These are phyloP conservation scores for Mionectes macconnelli DNA, from an alignment of 2,113 vertebrate genomes.

Conservation along the genomic window DNA sequence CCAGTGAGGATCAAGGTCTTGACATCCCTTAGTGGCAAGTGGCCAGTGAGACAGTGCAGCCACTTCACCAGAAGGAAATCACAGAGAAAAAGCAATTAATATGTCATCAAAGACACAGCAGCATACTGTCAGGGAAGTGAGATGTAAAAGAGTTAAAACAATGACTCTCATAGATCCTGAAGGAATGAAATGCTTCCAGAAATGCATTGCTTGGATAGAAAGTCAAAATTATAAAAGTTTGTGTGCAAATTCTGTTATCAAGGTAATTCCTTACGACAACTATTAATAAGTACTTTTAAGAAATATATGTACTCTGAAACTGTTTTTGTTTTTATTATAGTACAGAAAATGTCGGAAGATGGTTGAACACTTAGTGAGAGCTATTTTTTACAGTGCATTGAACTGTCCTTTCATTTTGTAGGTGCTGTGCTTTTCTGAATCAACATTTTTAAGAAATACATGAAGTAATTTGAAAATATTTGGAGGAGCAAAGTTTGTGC, in stretches of 20 bases:
- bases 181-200: constrained; percentile 41
- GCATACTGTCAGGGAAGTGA: background rate
- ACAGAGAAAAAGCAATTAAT: background rate
- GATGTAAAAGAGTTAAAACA: background rate
- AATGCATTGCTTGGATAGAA: background rate
- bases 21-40: background rate
- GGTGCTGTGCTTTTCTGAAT: background rate
- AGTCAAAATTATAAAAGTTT: background rate
- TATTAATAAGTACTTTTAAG: background rate
- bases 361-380: background rate
- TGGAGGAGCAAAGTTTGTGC: fast-evolving
- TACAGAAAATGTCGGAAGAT: background rate
- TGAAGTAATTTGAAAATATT: background rate
- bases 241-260: background rate
- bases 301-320: background rate
- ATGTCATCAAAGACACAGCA: background rate
- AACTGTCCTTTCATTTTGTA: background rate
- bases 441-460: background rate
- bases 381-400: background rate
- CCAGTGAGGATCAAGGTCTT: background rate
- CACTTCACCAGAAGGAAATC: background rate
- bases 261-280: background rate
- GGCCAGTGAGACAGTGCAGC: background rate
- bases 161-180: background rate
- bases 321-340: background rate